Evolutionary conservation across 2,113 vertebrate species (phyloP).

Genomic region (Isurus oxyrinchus): DNA sequence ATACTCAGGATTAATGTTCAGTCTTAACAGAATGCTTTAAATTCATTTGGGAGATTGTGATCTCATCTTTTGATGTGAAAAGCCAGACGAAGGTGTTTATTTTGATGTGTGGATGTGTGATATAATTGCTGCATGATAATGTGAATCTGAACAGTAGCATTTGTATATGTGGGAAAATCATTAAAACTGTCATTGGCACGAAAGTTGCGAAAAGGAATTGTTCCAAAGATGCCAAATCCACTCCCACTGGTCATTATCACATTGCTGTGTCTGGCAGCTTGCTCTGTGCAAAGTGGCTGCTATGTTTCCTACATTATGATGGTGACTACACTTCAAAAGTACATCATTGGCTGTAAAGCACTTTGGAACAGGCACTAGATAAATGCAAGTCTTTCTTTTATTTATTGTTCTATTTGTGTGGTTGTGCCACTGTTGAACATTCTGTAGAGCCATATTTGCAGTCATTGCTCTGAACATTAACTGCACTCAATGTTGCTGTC

Average conservation of each 20-base stretch:
- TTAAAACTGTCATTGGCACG: conserved; percentile 1
- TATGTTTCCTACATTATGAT: neutral
- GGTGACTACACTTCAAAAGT: neutral
- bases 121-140: neutral
- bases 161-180: conserved; percentile 21
- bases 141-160: neutral
- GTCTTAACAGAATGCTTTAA: neutral
- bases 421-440: neutral
- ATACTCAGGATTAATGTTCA: neutral
- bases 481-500: too few species aligned
- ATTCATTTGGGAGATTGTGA: neutral
- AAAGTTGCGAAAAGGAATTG: neutral
- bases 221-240: neutral
- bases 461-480: neutral
- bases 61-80: neutral
- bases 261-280: neutral
- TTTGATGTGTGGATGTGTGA: conserved; percentile 27
- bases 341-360: neutral
- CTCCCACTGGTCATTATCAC: conserved; percentile 20
- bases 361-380: neutral
- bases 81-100: neutral
- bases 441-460: neutral
- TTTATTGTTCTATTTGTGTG: neutral
- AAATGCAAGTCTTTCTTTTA: neutral
- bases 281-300: neutral